phyloP scores from a whole-genome alignment of 1,140 invertebrate species.

The Achatina immaculata region DNA sequence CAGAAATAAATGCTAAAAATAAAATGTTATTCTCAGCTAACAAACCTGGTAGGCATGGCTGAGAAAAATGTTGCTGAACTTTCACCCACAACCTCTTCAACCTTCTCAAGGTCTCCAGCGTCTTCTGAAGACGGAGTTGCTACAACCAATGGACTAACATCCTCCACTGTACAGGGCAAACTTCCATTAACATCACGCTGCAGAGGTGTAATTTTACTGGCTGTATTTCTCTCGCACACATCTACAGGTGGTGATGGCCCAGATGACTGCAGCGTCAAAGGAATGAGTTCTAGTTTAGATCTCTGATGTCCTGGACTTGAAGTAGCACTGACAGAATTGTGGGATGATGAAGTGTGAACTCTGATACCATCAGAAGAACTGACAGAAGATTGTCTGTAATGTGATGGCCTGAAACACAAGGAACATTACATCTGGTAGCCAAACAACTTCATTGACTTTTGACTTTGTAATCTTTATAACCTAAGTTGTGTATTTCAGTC shows the following conservation, averaged over 20 bases:
- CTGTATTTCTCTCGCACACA: not conserved
- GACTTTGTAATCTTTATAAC: no score
- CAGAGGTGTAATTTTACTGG: not conserved
- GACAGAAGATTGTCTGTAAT: not conserved
- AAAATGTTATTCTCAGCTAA: not conserved
- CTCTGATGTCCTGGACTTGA: not conserved
- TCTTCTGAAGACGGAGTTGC: constrained; percentile 20
- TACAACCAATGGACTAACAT: not conserved
- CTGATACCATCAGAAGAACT: not conserved
- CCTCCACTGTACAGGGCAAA: not conserved
- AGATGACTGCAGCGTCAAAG: not conserved
- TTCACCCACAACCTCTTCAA: constrained; percentile 60
- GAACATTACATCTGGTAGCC: no score
- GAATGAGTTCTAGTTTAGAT: not conserved
- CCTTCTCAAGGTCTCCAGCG: constrained; percentile 41
- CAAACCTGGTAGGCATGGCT: constrained; percentile 55
- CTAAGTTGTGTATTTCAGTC: no score
- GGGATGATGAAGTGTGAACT: constrained; percentile 17
- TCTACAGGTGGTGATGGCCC: not conserved
- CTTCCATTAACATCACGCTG: not conserved
- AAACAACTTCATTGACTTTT: no score
- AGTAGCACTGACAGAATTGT: not conserved
- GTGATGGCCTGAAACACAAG: constrained; percentile 7
- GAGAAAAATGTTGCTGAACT: constrained; percentile 63
- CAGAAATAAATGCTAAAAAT: not conserved